phyloP scores from a whole-genome alignment of 2,888 invertebrate species.

The Toxonevra muliebris region DNA sequence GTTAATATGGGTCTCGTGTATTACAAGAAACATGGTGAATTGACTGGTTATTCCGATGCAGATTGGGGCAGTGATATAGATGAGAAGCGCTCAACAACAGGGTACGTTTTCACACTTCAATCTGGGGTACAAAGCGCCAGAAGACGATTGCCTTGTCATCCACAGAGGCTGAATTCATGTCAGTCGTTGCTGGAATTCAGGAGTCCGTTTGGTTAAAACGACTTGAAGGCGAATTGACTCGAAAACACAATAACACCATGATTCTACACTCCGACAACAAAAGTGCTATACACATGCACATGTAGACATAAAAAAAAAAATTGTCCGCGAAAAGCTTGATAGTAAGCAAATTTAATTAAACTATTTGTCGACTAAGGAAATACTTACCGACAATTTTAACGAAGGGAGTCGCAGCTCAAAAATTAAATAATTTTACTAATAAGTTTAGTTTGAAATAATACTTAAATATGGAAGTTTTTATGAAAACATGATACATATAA shows the following conservation, averaged over 20 bases:
- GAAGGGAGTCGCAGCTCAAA: too few species aligned
- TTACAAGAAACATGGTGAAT: slow-evolving; percentile 1
- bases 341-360: too few species aligned
- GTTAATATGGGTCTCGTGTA: too few species aligned
- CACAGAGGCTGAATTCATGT: slow-evolving; percentile 37
- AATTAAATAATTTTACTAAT: too few species aligned
- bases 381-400: too few species aligned
- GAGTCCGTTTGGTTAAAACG: slow-evolving; percentile 32
- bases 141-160: slow-evolving; percentile 33
- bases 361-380: slow-evolving; percentile 15
- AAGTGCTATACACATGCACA: too few species aligned
- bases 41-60: slow-evolving; percentile 29
- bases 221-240: too few species aligned
- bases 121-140: slow-evolving; percentile 31
- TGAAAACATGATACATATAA: too few species aligned
- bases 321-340: slow-evolving; percentile 28
- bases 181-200: slow-evolving; percentile 22
- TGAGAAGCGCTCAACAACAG: slow-evolving; percentile 24
- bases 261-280: slow-evolving; percentile 33
- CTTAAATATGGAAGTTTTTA: too few species aligned
- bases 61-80: slow-evolving; percentile 34
- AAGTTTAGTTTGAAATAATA: too few species aligned
- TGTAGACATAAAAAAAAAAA: slow-evolving; percentile 28
- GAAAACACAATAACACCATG: slow-evolving; percentile 24
- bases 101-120: slow-evolving; percentile 28